Conservation (phyloP, 1,140 invertebrate genomes). For the Lanistes nyassanus region DNA sequence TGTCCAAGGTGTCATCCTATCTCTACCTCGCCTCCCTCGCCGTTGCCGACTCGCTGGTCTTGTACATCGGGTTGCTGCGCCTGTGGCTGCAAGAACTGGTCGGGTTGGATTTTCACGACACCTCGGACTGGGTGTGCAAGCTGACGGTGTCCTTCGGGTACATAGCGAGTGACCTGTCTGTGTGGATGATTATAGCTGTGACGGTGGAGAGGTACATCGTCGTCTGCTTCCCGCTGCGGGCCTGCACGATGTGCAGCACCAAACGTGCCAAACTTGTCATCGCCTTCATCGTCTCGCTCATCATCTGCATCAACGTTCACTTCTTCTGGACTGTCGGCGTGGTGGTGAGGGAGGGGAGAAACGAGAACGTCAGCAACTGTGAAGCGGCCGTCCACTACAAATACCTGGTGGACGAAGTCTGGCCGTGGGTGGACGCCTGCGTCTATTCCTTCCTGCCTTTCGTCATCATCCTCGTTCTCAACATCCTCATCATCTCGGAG, state of each 20-base stretch:
- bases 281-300: constrained; percentile 35
- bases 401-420: constrained; percentile 37
- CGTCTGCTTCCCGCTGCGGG: constrained; percentile 59
- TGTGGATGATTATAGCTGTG: constrained; percentile 66
- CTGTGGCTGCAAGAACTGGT: constrained; percentile 57
- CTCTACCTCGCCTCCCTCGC: constrained; percentile 60
- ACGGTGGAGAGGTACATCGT: constrained; percentile 65
- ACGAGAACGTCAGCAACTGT: constrained; percentile 28
- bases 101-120: constrained; percentile 44
- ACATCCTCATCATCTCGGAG: constrained; percentile 48
- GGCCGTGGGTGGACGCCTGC: constrained; percentile 59
- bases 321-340: constrained; percentile 57
- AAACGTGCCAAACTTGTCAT: constrained; percentile 50
- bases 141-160: constrained; percentile 50
- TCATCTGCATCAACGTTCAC: constrained; percentile 54
- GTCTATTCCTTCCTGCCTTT: constrained; percentile 60
- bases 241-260: constrained; percentile 54
- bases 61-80: constrained; percentile 59
- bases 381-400: constrained; percentile 27
- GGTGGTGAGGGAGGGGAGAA: constrained; percentile 17
- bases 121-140: constrained; percentile 56
- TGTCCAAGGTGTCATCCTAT: constrained; percentile 58
- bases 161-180: constrained; percentile 59
- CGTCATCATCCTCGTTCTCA: constrained; percentile 49
- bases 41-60: constrained; percentile 58